Evolutionary conservation across 2,113 vertebrate genomes (phyloP).

Genomic region (Bettongia penicillata): DNA sequence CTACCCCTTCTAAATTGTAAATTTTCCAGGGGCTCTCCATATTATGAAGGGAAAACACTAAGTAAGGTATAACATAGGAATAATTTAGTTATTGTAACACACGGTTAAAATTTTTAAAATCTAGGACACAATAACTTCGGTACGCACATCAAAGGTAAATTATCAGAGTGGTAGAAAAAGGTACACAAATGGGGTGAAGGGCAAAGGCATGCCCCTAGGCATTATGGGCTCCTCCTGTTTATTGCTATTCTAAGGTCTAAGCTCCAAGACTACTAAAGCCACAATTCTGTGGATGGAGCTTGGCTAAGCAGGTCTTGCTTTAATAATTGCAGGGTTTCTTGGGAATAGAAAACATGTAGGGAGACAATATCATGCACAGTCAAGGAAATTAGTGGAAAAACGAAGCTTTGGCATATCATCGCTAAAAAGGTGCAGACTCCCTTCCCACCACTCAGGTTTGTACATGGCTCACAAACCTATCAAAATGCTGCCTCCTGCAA

Average conservation of each 20-base stretch:
- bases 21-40: neutral
- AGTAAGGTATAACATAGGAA: neutral
- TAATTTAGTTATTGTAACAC: neutral
- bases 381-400: neutral
- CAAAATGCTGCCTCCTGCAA: neutral
- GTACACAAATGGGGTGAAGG: neutral
- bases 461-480: neutral
- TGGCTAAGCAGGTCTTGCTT: neutral
- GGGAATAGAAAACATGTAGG: neutral
- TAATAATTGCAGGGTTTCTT: neutral
- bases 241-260: neutral
- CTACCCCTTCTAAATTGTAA: neutral
- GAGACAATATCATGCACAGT: neutral
- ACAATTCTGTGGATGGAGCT: neutral
- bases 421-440: neutral
- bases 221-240: neutral
- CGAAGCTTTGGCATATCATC: neutral
- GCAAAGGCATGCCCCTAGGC: neutral
- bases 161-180: neutral
- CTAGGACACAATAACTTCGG: neutral
- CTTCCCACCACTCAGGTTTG: neutral
- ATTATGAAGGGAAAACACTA: neutral
- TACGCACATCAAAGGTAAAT: neutral
- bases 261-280: neutral
- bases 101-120: neutral